Conservation (phyloP, 2,888 invertebrate species). For the Dryococelus australis region DNA sequence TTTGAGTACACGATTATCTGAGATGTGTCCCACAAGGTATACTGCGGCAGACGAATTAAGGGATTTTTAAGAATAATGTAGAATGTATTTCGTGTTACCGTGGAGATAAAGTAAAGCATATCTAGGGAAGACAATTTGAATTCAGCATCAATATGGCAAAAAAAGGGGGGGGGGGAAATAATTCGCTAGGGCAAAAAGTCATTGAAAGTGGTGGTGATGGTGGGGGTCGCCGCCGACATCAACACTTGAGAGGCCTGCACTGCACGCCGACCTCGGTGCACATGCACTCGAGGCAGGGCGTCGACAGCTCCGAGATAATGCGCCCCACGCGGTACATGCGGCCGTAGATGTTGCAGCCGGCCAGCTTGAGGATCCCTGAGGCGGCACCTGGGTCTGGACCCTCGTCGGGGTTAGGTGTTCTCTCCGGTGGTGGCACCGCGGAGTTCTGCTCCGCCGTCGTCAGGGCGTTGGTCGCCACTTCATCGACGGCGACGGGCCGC, state of each 20-base stretch:
- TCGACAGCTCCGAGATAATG: slow-evolving; percentile 82
- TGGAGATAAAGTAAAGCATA: no score
- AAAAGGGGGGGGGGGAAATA: no score
- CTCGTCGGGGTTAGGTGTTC: neutral
- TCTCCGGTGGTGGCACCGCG: neutral
- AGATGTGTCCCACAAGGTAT: no score
- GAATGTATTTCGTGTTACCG: no score
- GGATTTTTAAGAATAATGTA: no score
- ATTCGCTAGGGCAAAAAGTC: neutral
- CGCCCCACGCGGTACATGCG: slow-evolving; percentile 85
- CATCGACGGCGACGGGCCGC: no score
- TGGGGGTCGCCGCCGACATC: slow-evolving; percentile 48
- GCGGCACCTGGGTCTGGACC: slow-evolving; percentile 40
- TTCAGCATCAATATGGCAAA: slow-evolving; percentile 2
- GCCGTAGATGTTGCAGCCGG: slow-evolving; percentile 90
- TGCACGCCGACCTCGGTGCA: slow-evolving; percentile 88
- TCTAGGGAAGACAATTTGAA: neutral
- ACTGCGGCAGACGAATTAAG: no score
- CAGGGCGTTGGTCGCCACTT: neutral
- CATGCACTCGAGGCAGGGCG: slow-evolving; percentile 82
- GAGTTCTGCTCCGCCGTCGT: neutral
- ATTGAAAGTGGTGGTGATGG: no score
- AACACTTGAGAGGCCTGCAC: slow-evolving; percentile 73
- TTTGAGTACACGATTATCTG: no score
- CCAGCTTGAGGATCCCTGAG: slow-evolving; percentile 71